Conservation (phyloP, 2,113 vertebrate genomes). For the Danionella cerebrum region DNA sequence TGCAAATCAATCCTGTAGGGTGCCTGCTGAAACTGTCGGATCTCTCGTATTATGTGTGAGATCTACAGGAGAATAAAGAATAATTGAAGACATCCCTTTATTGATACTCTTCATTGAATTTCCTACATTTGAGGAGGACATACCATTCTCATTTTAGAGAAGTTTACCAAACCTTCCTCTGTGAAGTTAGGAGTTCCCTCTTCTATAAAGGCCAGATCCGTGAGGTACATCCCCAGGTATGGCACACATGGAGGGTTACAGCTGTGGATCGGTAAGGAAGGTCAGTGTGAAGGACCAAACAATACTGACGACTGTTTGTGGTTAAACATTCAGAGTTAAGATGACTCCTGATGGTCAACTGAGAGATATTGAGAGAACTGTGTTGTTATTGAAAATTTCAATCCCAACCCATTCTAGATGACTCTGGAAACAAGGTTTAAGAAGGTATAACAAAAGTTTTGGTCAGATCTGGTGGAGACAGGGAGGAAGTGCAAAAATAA, state of each 20-base stretch:
- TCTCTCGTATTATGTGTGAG: constrained; percentile 84
- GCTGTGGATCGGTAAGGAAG: constrained; percentile 44
- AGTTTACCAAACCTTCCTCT: constrained; percentile 84
- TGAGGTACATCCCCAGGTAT: constrained; percentile 85
- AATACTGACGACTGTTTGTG: too few relatives aligned
- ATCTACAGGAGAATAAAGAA: constrained; percentile 57
- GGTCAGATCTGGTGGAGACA: too few relatives aligned
- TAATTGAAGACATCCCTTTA: background rate
- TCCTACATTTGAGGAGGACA: background rate
- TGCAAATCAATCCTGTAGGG: constrained; percentile 82
- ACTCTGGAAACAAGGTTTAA: too few relatives aligned
- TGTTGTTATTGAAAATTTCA: too few relatives aligned
- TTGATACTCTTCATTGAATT: background rate
- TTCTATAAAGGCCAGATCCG: constrained; percentile 82
- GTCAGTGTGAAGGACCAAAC: too few relatives aligned
- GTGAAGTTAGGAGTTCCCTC: constrained; percentile 86
- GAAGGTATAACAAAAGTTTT: too few relatives aligned
- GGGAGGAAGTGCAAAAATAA: too few relatives aligned
- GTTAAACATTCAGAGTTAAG: too few relatives aligned
- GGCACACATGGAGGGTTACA: constrained; percentile 83
- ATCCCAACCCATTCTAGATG: too few relatives aligned
- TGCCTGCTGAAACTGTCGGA: constrained; percentile 85
- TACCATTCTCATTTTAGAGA: constrained; percentile 92
- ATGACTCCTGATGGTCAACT: too few relatives aligned
- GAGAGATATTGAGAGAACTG: too few relatives aligned